Percentiles rank a stretch among this genome's conserved stretches.
phyloP scores from a whole-genome alignment of 2,113 vertebrate species.

The Sylvietta virens region DNA sequence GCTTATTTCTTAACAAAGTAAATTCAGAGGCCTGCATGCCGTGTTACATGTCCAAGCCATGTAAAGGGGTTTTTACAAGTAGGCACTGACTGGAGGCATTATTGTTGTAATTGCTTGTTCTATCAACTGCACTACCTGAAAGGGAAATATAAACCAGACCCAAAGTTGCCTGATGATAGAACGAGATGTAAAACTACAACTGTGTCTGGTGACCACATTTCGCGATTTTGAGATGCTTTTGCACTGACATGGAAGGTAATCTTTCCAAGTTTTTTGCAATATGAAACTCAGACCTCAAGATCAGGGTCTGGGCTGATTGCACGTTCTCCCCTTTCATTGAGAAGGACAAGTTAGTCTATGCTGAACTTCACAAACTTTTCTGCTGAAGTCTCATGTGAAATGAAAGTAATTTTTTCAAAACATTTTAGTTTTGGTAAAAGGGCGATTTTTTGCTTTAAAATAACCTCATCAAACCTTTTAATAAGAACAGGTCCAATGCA shows the following conservation, averaged over 20 bases:
- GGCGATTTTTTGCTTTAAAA: not conserved
- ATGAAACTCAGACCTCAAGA: not conserved
- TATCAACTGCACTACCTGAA: constrained; percentile 19
- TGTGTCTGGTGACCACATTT: constrained; percentile 42
- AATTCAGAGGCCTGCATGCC: not conserved
- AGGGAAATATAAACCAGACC: constrained; percentile 38
- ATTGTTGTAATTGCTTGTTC: not conserved
- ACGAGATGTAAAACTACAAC: not conserved
- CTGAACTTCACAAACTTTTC: not conserved
- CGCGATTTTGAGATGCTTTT: constrained; percentile 44
- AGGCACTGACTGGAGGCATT: not conserved
- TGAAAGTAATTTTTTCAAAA: not conserved
- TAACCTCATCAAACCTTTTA: not conserved
- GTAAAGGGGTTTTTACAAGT: not conserved
- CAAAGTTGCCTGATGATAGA: not conserved
- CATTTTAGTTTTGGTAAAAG: not conserved
- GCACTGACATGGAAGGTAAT: not conserved
- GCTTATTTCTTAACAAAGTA: not conserved
- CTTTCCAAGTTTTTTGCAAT: constrained; percentile 41
- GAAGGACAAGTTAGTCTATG: not conserved
- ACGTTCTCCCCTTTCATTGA: not conserved
- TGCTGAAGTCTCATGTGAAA: not conserved
- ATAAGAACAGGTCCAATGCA: not conserved
- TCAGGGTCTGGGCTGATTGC: not conserved
- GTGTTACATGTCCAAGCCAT: accelerated